These are phyloP conservation scores for Elysia crispata DNA, from an alignment of 2,888 invertebrate species.

Conservation along the genomic window DNA sequence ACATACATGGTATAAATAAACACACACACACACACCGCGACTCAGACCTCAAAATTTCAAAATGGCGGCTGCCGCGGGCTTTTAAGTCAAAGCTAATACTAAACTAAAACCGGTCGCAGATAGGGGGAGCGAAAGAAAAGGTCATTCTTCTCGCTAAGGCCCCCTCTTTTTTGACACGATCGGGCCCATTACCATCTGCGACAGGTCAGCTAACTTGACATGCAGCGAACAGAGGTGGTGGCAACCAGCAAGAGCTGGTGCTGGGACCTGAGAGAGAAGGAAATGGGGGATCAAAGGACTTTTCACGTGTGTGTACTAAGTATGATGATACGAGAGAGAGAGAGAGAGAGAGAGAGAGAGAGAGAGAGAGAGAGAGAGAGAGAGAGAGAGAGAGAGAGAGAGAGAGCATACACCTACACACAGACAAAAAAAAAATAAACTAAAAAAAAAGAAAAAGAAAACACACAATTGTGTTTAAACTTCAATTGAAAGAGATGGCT, in stretches of 20 bases:
- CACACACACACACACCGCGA: constrained; percentile 10
- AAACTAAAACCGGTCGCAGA: no score
- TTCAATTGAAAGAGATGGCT: no score
- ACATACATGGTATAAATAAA: no score
- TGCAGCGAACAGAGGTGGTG: not conserved
- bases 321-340: not conserved
- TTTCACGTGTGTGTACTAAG: not conserved
- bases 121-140: no score
- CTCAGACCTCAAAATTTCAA: not conserved
- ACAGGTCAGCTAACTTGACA: no score
- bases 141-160: no score
- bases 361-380: not conserved
- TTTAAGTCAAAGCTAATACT: no score
- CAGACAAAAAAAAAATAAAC: not conserved
- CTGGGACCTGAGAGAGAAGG: not conserved
- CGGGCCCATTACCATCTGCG: no score
- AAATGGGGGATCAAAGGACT: not conserved
- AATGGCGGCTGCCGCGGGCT: not conserved
- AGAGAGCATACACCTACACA: not conserved
- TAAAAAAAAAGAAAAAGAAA: no score
- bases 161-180: no score
- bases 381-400: constrained; percentile 1
- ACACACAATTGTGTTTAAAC: no score
- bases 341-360: constrained; percentile 16
- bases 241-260: not conserved